These are phyloP conservation scores for Venustoraphidia nigricollis DNA, from an alignment of 2,888 invertebrate genomes.

Conservation along the genomic window DNA sequence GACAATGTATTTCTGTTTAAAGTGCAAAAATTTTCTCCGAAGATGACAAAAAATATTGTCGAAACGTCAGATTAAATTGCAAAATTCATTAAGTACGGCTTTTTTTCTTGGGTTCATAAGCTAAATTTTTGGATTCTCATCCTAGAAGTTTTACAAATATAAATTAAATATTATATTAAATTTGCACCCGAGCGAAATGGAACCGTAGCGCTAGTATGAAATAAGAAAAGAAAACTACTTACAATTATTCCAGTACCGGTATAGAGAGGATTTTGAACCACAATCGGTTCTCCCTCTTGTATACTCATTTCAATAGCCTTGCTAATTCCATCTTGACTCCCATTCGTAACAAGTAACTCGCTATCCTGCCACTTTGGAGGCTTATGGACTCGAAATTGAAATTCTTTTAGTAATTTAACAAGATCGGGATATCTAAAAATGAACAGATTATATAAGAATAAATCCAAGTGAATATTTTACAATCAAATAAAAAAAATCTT, in stretches of 20 bases:
- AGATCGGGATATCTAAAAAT: conserved; percentile 37
- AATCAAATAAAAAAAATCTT: neutral
- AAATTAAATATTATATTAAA: too few relatives aligned
- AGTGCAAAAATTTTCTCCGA: too few relatives aligned
- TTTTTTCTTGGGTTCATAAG: too few relatives aligned
- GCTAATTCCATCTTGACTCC: conserved; percentile 64
- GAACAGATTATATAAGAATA: conserved; percentile 1
- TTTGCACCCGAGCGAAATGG: too few relatives aligned
- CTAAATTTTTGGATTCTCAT: too few relatives aligned
- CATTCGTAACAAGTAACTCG: conserved; percentile 52
- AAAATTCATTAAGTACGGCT: too few relatives aligned
- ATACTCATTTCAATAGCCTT: conserved; percentile 56
- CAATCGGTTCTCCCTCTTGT: conserved; percentile 50
- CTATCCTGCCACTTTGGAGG: conserved; percentile 46
- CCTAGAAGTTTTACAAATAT: too few relatives aligned
- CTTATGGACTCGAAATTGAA: conserved; percentile 45
- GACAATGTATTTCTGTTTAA: too few relatives aligned
- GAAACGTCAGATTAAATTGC: too few relatives aligned
- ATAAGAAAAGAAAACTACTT: conserved; percentile 20
- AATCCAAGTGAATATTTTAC: neutral
- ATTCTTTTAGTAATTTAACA: conserved; percentile 39
- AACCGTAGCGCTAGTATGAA: too few relatives aligned
- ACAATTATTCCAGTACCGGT: conserved; percentile 53
- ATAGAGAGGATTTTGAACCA: conserved; percentile 56
- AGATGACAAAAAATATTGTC: too few relatives aligned